Evolutionary conservation across 2,797 vertebrate genomes (phyloP), one percentile per base, ranked within the genome.

Genomic region (Dendrocincla tyrannina): DNA sequence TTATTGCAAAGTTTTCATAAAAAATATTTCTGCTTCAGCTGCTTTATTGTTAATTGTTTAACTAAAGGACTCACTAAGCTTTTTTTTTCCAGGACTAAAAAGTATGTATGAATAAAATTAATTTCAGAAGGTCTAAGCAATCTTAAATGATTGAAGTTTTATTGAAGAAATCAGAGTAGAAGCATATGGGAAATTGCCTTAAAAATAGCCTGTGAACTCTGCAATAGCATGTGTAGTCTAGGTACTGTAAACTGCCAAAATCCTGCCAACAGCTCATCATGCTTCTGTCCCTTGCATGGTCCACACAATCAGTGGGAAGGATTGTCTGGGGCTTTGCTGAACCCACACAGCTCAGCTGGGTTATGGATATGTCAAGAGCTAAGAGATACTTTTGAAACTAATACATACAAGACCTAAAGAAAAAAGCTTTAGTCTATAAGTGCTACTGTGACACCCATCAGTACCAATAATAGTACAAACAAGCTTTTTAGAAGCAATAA

Each of bases 281-380:
- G 2, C 13, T 58, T 24, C 72, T 74, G 56, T 63, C 32, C 37
- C 28, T 67, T 85, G 24, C 19, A 18, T n/a, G 63, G 23, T 37
- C 8, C 2, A 5, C 41, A 20, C 10, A 41, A 11, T 12, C 18
- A 16, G 22, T 39, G 70, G 42, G 22, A 60, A 67, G 17, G 14
- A 6, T 49, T 80, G 44, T 28, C 19, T 73, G n/a, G 32, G 53
- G 3, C 13, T 73, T 58, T 58, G 32, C 52, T 44, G 83, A 75
- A 72, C 53, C 5, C 52, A 30, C 0, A 0, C 0, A 3, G 5
- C n/a, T 84, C 69, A 39, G 12, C 5, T 1, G 24, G 55, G 39
- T 49, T 58, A 7, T 14, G 24, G 39, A n/a, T 56, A 17, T 1
- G 0, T 13, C 47, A 73, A 19, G 37, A 53, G 27, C n/a, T 73